These are phyloP conservation scores for Ornithorhynchus anatinus DNA, from an alignment of 2,113 vertebrate species.

Conservation along the genomic window DNA sequence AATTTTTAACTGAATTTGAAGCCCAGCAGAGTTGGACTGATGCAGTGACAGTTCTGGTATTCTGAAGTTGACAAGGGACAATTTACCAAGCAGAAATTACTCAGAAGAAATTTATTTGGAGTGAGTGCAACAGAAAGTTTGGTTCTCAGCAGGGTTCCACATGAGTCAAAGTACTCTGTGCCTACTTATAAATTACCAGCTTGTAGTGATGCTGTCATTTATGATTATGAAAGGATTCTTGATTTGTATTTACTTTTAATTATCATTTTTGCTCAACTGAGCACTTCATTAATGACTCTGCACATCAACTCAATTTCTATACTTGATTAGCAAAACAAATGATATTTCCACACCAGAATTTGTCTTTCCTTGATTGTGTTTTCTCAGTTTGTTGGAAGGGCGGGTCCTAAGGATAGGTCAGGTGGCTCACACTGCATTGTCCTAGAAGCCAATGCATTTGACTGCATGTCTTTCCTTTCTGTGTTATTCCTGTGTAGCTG, in stretches of 20 bases:
- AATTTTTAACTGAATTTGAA: not conserved
- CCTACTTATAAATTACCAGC: conserved; percentile 38
- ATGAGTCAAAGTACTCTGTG: conserved; percentile 33
- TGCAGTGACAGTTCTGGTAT: conserved; percentile 32
- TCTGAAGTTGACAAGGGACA: conserved; percentile 12
- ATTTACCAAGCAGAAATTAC: conserved; percentile 10
- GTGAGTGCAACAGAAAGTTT: conserved; percentile 23
- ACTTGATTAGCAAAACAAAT: conserved; percentile 50
- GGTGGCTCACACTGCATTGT: conserved; percentile 4
- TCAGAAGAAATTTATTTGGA: conserved; percentile 25
- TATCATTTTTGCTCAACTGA: conserved; percentile 63
- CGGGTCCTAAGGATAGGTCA: conserved; percentile 9
- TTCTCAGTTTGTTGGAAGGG: not conserved
- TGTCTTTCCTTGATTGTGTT: conserved; percentile 6
- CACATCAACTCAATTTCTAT: conserved; percentile 44
- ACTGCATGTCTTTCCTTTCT: not conserved
- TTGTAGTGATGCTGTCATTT: conserved; percentile 43
- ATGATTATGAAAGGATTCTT: conserved; percentile 52
- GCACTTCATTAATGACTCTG: conserved; percentile 58
- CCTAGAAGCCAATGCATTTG: not conserved
- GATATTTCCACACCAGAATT: conserved; percentile 33
- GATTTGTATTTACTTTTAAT: conserved; percentile 71
- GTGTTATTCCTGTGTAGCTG: too few relatives aligned
- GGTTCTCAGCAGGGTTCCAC: conserved; percentile 33
- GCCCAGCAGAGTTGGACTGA: not conserved